Conservation (phyloP, 1,140 invertebrate genomes). For the Eciton burchellii region DNA sequence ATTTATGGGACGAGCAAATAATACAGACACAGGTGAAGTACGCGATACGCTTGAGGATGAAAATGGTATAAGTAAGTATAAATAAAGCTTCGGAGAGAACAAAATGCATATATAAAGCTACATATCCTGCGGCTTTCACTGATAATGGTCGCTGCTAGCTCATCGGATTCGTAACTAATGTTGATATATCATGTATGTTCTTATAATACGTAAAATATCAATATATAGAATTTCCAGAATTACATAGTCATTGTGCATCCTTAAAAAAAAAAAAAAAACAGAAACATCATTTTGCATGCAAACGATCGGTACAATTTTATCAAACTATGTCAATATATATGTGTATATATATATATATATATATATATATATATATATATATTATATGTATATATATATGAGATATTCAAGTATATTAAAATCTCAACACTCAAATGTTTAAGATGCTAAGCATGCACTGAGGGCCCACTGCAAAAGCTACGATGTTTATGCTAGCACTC, state of each 20-base stretch:
- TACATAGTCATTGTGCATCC: constrained; percentile 86
- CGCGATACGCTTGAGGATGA: constrained; percentile 69
- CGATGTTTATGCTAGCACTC: constrained; percentile 34
- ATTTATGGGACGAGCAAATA: constrained; percentile 68
- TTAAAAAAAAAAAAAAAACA: constrained; percentile 82
- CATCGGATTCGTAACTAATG: constrained; percentile 78
- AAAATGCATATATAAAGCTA: constrained; percentile 69
- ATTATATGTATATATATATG: constrained; percentile 35
- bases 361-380: constrained; percentile 36
- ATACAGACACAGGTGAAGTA: constrained; percentile 62
- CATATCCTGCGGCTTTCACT: constrained; percentile 81
- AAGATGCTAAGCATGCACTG: constrained; percentile 71
- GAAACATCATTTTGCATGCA: constrained; percentile 83
- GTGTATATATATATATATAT: constrained; percentile 41
- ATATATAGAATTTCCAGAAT: constrained; percentile 78
- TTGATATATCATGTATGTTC: constrained; percentile 26
- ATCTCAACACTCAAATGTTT: constrained; percentile 62
- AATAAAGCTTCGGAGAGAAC: constrained; percentile 63
- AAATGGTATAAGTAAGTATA: constrained; percentile 72
- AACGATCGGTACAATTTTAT: constrained; percentile 71
- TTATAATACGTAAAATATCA: constrained; percentile 62
- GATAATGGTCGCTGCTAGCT: constrained; percentile 86
- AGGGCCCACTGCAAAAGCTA: constrained; percentile 70
- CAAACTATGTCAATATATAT: constrained; percentile 51
- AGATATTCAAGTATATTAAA: constrained; percentile 45